Base-by-base conservation (phyloP, 2,113 vertebrate species). In the Oreochromis niloticus region DNA sequence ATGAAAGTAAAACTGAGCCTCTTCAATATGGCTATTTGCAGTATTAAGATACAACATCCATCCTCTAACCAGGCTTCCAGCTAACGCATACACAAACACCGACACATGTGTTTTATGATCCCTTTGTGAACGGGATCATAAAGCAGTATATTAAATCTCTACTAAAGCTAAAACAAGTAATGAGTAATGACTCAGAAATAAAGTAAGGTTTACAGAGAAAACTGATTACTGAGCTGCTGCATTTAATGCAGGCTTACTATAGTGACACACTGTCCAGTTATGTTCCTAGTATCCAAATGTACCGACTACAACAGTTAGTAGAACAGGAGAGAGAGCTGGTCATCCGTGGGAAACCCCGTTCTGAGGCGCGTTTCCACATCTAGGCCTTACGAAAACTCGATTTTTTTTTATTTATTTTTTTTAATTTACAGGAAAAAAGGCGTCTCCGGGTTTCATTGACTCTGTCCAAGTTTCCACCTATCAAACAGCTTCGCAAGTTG, bases 401-500 rank as follows among this genome's bases (percentile, higher is more conserved):
- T n/a, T 61, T 43, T 39, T 39, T 9, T 57, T 4, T 7, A 56
- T 14, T 57, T 61, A 4, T 3, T 63, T 63, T 6, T 61, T 19
- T 39, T 82, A 7, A 86, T 85, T 88, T 82, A 61, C 59, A 81
- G 14, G 5, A 16, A 84, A 73, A 87, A 66, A 61, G 73, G 34
- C 22, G 27, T 79, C n/a, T 78, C 52, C 36, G 34, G 50, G 34
- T 80, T 87, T 66, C 27, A 82, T 3, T 27, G 30, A 39, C 11
- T 5, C 6, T 0, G 27, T 87, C 90, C 84, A 87, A 80, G 89
- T 91, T 89, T 90, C 83, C 91, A 92, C 75, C 75, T 50, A 83
- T 88, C 82, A 88, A 85, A 83, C 89, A 83, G 78, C 71, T 22
- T 66, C 32, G 80, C 48, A 78, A 16, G 41, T 32, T 83, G 90